A percentile compares a stretch with the other conserved stretches of the same genome.
Evolutionary conservation across 2,113 vertebrate genomes (phyloP).

Genomic region (Notiomystis cincta): DNA sequence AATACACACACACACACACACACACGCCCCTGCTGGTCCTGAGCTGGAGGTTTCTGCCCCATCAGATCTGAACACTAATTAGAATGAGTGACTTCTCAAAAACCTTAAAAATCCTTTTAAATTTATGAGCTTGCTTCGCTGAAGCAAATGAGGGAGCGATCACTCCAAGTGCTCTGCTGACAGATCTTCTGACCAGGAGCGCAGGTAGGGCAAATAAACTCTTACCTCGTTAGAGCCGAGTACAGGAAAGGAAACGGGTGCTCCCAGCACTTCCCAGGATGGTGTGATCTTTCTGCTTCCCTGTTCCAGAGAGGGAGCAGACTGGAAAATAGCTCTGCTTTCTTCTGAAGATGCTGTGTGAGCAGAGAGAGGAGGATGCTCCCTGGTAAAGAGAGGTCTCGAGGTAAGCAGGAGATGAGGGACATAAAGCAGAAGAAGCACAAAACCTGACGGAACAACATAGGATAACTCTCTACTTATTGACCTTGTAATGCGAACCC

Average conservation of each 20-base stretch:
- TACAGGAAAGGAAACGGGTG: accelerated
- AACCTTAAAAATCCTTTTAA: background rate
- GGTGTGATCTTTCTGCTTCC: background rate
- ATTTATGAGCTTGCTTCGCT: background rate
- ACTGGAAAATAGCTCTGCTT: background rate
- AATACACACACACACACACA: accelerated
- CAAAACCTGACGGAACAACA: background rate
- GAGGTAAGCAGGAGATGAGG: background rate
- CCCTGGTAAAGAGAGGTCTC: background rate
- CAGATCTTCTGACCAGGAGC: background rate
- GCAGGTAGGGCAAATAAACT: background rate
- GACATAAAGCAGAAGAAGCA: background rate
- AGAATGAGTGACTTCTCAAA: background rate
- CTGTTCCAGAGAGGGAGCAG: background rate
- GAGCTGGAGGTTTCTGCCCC: background rate
- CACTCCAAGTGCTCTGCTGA: background rate
- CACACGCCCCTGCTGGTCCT: accelerated
- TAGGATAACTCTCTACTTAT: background rate
- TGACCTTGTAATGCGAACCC: background rate
- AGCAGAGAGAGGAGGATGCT: background rate
- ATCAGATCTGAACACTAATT: background rate
- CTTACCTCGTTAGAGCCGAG: accelerated
- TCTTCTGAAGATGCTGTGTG: background rate
- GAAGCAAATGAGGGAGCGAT: background rate
- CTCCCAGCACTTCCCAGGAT: background rate